Percentiles rank a stretch among this genome's conserved stretches.
phyloP scores from a whole-genome alignment of 2,797 vertebrate genomes.

The Pristis pectinata region DNA sequence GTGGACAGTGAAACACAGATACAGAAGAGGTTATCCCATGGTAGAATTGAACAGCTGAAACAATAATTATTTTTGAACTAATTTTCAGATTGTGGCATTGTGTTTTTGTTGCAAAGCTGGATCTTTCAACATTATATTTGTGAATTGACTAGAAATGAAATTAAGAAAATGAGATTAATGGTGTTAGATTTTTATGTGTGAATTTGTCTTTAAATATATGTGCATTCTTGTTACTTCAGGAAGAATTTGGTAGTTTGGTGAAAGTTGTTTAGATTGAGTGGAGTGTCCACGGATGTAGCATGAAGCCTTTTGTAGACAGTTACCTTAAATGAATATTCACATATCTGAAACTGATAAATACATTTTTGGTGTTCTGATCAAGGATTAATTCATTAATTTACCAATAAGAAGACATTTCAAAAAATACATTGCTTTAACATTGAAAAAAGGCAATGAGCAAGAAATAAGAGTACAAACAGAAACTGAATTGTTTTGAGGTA shows the following conservation, averaged over 20 bases:
- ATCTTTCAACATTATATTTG: conserved; percentile 35
- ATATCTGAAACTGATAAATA: background rate
- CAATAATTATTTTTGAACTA: conserved; percentile 24
- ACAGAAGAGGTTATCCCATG: background rate
- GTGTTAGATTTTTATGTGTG: background rate
- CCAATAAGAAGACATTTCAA: background rate
- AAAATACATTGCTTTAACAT: background rate
- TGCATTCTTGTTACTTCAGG: conserved; percentile 2
- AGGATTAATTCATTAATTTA: background rate
- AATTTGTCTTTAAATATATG: conserved; percentile 9
- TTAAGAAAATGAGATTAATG: background rate
- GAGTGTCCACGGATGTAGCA: background rate
- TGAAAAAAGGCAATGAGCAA: background rate
- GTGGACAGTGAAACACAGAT: conserved; percentile 1
- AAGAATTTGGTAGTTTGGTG: background rate
- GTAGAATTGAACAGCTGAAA: background rate
- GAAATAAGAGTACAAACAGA: background rate
- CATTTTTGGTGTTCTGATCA: background rate
- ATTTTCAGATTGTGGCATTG: conserved; percentile 9
- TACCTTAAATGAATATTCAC: conserved; percentile 4
- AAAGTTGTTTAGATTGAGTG: background rate
- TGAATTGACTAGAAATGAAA: background rate
- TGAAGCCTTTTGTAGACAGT: background rate
- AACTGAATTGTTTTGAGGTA: background rate
- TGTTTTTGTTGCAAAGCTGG: conserved; percentile 35